Base-by-base conservation (phyloP, 1,140 invertebrate genomes). In the Aphidius gifuensis region DNA sequence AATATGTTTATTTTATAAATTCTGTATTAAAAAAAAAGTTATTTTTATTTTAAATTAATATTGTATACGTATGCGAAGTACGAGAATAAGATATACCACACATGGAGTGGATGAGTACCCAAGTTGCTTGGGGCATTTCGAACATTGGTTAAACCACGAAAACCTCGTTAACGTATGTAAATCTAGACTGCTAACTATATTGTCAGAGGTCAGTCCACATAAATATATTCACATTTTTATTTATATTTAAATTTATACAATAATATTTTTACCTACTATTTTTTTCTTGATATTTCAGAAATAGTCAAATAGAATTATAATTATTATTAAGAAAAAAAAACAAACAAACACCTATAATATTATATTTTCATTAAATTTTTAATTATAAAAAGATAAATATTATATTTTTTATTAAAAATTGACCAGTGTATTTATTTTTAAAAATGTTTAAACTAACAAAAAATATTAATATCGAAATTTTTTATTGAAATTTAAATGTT, bases 71-170 rank as follows among this genome's bases (percentile, higher is more conserved):
- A 9, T 53, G 50, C 11, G 38, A 53, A 32, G 5, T 8, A 55
- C 6, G n/a, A 40, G 40, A 5, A 44, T 11, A 44, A 44, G 43
- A 16, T 42, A 38, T 46, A 45, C 7, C 42, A 8, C 42, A 8
- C 47, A 49, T 57, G 50, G 60, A 60, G 60, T 58, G 49, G 21
- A 6, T 9, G 54, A 39, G 66, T 64, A 62, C 62, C 68, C 66
- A 70, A 70, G 69, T 70, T 64, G 67, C 58, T 58, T 11, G 61
- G 46, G 62, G 68, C 68, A 74, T 77, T 71, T 70, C 68, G 62
- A 76, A 76, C 84, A 86, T 86, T 57, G 79, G 76, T 66, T 83
- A 79, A 66, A 87, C 82, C 72, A 76, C 83, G 50, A 83, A 83
- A 66, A 83, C 79, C 67, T 87, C 76, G 75, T 79, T 79, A 79